Evolutionary conservation across 53 echinoderm and acorn worm genomes (phyloP).

Genomic region (Temnopleurus reevesii): DNA sequence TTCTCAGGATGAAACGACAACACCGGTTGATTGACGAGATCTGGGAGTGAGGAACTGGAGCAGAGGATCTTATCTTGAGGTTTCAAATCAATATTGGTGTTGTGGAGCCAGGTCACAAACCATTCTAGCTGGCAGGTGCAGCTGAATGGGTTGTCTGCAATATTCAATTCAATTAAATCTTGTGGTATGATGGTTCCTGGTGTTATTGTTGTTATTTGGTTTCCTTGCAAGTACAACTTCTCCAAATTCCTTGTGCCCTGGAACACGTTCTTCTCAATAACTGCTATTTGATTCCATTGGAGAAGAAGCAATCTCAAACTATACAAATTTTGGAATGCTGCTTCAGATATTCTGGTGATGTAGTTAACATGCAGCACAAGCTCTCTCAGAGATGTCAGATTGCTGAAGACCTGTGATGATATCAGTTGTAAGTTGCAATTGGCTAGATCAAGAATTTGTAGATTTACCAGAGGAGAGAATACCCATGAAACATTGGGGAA

Average conservation of each 20-base stretch:
- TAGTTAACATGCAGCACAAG: not conserved
- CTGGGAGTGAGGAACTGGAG: not conserved
- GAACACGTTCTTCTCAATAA: not conserved
- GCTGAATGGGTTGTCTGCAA: not conserved
- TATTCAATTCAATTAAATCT: not conserved
- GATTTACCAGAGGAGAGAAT: not conserved
- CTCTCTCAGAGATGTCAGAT: not conserved
- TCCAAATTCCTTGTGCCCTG: not conserved
- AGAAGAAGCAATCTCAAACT: not conserved
- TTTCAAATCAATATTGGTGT: not conserved
- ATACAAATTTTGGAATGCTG: not conserved
- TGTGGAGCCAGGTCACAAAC: not conserved
- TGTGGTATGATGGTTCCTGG: not conserved
- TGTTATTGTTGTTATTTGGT: not conserved
- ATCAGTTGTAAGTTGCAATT: not conserved
- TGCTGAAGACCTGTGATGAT: not conserved
- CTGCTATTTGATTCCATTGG: not conserved
- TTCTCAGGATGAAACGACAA: not conserved
- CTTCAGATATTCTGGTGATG: not conserved
- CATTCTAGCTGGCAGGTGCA: conserved; percentile 13
- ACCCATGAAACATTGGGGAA: not conserved
- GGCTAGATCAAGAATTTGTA: not conserved
- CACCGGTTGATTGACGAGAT: not conserved
- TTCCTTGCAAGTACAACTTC: not conserved
- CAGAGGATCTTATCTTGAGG: not conserved